Evolutionary conservation across 2,888 invertebrate genomes (phyloP), one percentile per base, ranked within the genome.

Genomic region (Philereme vetulata): DNA sequence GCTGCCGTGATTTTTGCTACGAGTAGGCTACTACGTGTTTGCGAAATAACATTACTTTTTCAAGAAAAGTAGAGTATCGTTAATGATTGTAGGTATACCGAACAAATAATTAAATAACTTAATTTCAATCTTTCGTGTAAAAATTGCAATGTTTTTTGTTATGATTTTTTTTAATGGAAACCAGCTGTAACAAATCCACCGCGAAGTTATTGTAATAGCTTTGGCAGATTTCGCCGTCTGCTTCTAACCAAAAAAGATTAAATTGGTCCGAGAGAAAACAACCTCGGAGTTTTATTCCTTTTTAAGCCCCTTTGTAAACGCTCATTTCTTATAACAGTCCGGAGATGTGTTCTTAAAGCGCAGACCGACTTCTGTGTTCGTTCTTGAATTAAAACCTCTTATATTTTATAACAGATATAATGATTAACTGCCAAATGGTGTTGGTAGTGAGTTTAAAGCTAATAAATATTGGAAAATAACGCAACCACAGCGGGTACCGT

Each of bases 201-300:
- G 65, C 65, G 56, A 67, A 67, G 67, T 69, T 61, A 64, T 65
- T 64, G 64, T 65, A 67, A 68, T 67, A 60, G 62, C 62, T 59
- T 56, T 54, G 58, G 59, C 62, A 62, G 62, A 64, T 66, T 69
- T 67, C 59, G 61, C 65, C 59, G 65, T 57, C 64, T 51, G 60
- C 56, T 65, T 55, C 62, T 58, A 59, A 62, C 63, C 62, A 65
- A 66, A 66, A 67, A 66, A 68, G 56, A 65, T 65, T 64, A 64
- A 65, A 62, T 65, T 68, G 65, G 58, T 49, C 66, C 63, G 64
- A 70, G 63, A 65, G 65, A 67, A 65, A 64, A 61, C 57, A 33
- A 58, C 58, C 54, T 53, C 54, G 51, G 56, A 64, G 60, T 67
- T 65, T 64, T 67, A 64, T 69, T 69, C 57, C 63, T 63, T 66